Evolutionary conservation across 2,113 vertebrate genomes (phyloP).

Genomic region (Scolopax mira): DNA sequence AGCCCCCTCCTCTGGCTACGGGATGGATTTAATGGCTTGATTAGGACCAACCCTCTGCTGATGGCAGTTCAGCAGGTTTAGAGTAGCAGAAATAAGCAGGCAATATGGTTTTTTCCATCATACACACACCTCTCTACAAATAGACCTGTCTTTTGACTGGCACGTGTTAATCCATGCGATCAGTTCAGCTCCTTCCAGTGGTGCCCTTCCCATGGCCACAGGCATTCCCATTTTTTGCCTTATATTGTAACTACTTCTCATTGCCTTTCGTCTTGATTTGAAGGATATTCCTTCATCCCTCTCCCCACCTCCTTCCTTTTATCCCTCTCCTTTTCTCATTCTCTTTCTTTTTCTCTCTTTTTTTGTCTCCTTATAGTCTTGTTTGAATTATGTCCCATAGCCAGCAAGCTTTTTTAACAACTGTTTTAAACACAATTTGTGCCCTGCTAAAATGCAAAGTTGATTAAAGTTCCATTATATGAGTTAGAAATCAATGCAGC

Average conservation of each 20-base stretch:
- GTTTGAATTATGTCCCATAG: not conserved
- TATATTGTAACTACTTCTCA: not conserved
- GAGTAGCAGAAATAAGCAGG: not conserved
- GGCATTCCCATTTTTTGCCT: not conserved
- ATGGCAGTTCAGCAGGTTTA: not conserved
- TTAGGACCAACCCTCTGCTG: not conserved
- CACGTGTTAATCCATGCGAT: rapidly evolving
- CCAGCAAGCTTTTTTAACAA: not conserved
- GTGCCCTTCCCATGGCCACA: not conserved
- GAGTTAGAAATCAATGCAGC: not conserved
- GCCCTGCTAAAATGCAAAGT: not conserved
- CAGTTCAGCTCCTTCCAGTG: not conserved
- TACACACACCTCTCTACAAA: not conserved
- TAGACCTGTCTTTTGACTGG: not conserved
- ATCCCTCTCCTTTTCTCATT: not conserved
- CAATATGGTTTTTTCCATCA: not conserved
- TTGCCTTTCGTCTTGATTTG: not conserved
- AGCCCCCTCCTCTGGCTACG: not conserved
- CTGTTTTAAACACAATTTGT: not conserved
- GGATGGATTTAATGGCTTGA: not conserved
- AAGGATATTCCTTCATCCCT: not conserved
- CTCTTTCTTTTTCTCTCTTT: not conserved
- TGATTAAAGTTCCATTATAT: not conserved
- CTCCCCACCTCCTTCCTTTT: not conserved
- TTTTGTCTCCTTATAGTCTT: not conserved